These are phyloP conservation scores for Micromussa lordhowensis DNA, from an alignment of 92 coral and sea anemone genomes.

Conservation along the genomic window DNA sequence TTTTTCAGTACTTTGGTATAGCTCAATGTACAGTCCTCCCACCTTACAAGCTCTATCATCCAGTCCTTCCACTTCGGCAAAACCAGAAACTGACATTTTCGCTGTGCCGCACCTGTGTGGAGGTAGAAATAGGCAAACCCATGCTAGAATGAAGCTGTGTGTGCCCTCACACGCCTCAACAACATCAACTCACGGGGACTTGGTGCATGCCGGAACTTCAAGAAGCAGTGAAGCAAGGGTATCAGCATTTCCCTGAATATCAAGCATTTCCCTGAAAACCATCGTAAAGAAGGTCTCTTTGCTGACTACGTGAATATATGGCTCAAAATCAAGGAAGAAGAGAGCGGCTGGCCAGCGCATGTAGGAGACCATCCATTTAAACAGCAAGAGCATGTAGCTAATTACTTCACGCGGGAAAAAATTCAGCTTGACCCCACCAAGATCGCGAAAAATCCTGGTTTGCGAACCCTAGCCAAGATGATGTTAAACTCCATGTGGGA, in stretches of 20 bases:
- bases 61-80: slow-evolving; percentile 9
- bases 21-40: neutral
- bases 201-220: slow-evolving; percentile 26
- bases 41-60: slow-evolving; percentile 1
- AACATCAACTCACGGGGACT: slow-evolving; percentile 9
- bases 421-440: neutral
- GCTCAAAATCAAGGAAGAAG: slow-evolving; percentile 17
- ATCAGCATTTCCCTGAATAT: too few species aligned
- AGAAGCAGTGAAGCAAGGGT: slow-evolving; percentile 13
- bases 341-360: slow-evolving; percentile 1
- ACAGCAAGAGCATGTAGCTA: neutral
- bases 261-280: neutral
- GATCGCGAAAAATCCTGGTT: too few species aligned
- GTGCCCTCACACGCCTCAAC: neutral
- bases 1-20: neutral
- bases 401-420: neutral
- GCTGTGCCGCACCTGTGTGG: slow-evolving; percentile 21
- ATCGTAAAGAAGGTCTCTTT: neutral
- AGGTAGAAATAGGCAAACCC: neutral
- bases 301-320: slow-evolving; percentile 16
- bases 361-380: neutral
- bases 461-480: too few species aligned
- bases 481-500: too few species aligned
- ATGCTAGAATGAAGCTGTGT: neutral
- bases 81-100: slow-evolving; percentile 10